Conservation (phyloP, 2,888 invertebrate genomes). For the Lithophane socia region DNA sequence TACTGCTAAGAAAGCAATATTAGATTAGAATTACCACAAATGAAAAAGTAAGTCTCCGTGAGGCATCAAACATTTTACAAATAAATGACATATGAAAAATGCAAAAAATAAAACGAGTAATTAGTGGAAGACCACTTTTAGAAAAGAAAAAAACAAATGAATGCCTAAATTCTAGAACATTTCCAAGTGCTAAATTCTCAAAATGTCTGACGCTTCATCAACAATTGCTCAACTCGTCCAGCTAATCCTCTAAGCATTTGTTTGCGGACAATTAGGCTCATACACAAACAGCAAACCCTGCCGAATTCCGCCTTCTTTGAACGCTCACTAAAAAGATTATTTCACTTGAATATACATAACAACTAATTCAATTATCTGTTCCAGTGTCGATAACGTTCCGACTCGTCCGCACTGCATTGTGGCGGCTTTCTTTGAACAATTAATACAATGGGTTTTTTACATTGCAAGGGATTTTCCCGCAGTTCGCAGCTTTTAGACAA, state of each 20-base stretch:
- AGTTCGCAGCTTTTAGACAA: slow-evolving; percentile 76
- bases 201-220: neutral
- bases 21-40: neutral
- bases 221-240: slow-evolving; percentile 37
- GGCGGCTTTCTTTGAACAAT: slow-evolving; percentile 77
- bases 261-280: slow-evolving; percentile 46
- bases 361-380: slow-evolving; percentile 80
- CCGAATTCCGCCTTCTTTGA: slow-evolving; percentile 40
- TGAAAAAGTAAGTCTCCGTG: neutral
- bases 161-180: neutral
- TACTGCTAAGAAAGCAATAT: neutral
- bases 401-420: slow-evolving; percentile 67
- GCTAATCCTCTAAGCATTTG: slow-evolving; percentile 43
- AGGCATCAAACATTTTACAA: neutral
- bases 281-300: slow-evolving; percentile 42
- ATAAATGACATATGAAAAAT: neutral
- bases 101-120: neutral
- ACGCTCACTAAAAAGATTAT: slow-evolving; percentile 58
- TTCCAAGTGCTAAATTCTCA: neutral
- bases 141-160: neutral
- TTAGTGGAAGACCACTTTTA: neutral
- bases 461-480: slow-evolving; percentile 73
- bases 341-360: slow-evolving; percentile 66
- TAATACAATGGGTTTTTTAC: slow-evolving; percentile 74
- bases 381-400: slow-evolving; percentile 71